Evolutionary conservation across 1,140 invertebrate species (phyloP).

Genomic region (Drosophila ironensis): DNA sequence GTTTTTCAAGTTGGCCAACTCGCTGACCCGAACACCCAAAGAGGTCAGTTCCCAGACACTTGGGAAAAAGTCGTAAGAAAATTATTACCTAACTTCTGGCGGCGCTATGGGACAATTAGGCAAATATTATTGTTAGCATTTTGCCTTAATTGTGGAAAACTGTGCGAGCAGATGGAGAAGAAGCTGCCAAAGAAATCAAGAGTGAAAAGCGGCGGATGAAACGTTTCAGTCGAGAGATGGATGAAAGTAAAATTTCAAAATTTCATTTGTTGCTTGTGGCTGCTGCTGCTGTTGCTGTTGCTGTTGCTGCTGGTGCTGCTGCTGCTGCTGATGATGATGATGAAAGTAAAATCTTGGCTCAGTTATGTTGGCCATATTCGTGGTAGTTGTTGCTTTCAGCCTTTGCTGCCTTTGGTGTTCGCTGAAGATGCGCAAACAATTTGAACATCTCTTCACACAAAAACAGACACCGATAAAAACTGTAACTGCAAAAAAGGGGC

Average conservation of each 20-base stretch:
- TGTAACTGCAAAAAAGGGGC: constrained; percentile 31
- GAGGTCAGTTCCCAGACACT: constrained; percentile 30
- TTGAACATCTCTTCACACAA: constrained; percentile 19
- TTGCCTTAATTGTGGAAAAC: constrained; percentile 40
- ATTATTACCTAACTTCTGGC: constrained; percentile 27
- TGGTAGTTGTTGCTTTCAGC: neutral
- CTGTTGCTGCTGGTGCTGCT: constrained; percentile 38
- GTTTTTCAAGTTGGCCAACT: constrained; percentile 52
- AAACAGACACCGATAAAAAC: constrained; percentile 26
- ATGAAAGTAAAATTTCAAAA: constrained; percentile 76
- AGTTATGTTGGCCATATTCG: constrained; percentile 52
- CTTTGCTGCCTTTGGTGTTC: constrained; percentile 13
- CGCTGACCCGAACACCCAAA: constrained; percentile 27
- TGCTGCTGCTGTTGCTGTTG: constrained; percentile 20
- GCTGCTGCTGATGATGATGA: constrained; percentile 42
- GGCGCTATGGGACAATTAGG: constrained; percentile 20
- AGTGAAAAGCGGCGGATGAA: constrained; percentile 50
- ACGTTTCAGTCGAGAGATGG: constrained; percentile 33
- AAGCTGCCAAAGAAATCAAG: constrained; percentile 34
- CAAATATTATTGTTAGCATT: constrained; percentile 24
- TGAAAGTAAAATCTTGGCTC: constrained; percentile 72
- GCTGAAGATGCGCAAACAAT: constrained; percentile 46
- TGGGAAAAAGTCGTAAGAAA: constrained; percentile 9
- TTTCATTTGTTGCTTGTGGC: constrained; percentile 35
- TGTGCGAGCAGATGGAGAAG: constrained; percentile 10